A percentile compares a stretch with the other conserved stretches of the same genome.
phyloP scores from a whole-genome alignment of 2,113 vertebrate species.

The Catagonus wagneri region DNA sequence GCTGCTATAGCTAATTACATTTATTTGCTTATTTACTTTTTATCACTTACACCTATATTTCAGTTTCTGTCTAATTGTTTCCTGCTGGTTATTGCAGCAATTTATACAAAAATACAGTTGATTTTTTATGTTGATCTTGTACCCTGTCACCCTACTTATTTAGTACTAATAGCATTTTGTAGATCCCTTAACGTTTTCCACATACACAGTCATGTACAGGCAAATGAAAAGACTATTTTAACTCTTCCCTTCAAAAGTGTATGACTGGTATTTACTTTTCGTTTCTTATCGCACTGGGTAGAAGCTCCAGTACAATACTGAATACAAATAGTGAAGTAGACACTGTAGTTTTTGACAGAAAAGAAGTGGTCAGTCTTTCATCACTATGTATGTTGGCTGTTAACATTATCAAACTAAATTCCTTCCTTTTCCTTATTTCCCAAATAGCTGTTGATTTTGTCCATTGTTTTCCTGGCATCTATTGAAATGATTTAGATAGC shows the following conservation, averaged over 20 bases:
- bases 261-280: no score
- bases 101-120: neutral
- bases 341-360: neutral
- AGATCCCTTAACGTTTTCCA: neutral
- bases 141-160: neutral
- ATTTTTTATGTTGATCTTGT: no score
- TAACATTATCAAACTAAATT: neutral
- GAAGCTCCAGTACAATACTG: neutral
- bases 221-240: neutral
- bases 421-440: neutral
- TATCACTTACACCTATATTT: neutral
- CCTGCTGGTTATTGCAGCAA: neutral
- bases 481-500: no score
- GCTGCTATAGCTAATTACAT: neutral
- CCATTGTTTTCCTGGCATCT: neutral
- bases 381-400: neutral
- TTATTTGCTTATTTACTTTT: neutral
- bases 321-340: neutral
- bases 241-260: neutral
- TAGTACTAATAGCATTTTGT: neutral
- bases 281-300: rapidly evolving
- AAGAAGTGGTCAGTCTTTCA: no score
- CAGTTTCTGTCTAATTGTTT: neutral
- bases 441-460: neutral
- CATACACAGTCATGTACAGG: neutral